Base-by-base conservation (phyloP, 2,797 vertebrate genomes). In the Tangara arthus region DNA sequence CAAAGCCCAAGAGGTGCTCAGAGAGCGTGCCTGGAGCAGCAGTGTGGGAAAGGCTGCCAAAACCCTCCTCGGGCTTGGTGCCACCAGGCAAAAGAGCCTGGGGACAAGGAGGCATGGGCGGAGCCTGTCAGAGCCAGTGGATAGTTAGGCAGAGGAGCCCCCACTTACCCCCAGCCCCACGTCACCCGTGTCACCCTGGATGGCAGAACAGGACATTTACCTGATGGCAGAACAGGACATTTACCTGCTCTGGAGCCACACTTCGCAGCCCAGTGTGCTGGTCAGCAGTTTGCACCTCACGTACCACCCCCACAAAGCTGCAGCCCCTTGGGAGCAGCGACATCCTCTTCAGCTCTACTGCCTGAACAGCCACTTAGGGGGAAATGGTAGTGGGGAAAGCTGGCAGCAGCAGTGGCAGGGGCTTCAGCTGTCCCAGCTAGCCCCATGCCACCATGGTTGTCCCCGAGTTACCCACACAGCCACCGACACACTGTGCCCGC, bases 401-500 rank as follows among this genome's bases (percentile, higher is more conserved):
- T 21, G n/a, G 44, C 49, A 50, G 49, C 26, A 50, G 49, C 49
- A 50, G 49, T 17, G 49, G 49, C 59, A 69, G 30, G 4, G 27
- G 37, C 57, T 82, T 68, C 2, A 6, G 57, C 41, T 50, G 37
- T 49, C 65, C 77, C 79, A n/a, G 35, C 18, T 15, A 52, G 56
- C 44, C 71, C 24, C 6, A 5, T 4, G 63, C 27, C 49, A 37
- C 59, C n/a, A 1, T 0, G 19, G 57, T 9, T 17, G 46, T 65
- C 35, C 19, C 46, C 0, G 0, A 23, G 35, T 21, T 23, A 56
- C 27, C 27, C 42, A 64, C 60, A 24, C 16, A 1, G 1, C 34
- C 6, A 3, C n/a, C 0, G 0, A n/a, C 65, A 42, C 1, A 1
- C 63, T 15, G 39, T 21, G 15, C 9, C 8, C 1, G 0, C n/a